phyloP scores from a whole-genome alignment of 2,888 invertebrate species.

The Deilephila porcellus region DNA sequence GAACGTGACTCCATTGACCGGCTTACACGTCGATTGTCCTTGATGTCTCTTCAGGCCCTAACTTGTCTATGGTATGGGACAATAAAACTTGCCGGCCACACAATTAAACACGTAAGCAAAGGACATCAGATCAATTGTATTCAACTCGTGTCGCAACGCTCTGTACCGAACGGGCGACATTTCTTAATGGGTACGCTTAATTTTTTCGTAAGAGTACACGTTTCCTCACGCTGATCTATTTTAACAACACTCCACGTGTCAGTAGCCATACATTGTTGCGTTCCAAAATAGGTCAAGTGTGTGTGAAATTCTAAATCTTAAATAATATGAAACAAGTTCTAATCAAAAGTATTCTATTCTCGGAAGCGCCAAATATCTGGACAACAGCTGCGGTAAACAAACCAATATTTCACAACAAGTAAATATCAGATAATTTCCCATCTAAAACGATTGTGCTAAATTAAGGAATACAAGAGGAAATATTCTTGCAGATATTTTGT shows the following conservation, averaged over 20 bases:
- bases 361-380: not conserved
- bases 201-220: slow-evolving; percentile 27
- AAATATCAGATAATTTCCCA: not conserved
- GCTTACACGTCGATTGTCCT: slow-evolving; percentile 66
- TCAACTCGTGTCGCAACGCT: slow-evolving; percentile 56
- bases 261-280: not conserved
- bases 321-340: not conserved
- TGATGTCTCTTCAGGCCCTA: slow-evolving; percentile 60
- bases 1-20: slow-evolving; percentile 65
- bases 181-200: slow-evolving; percentile 34
- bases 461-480: not conserved
- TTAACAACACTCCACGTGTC: not conserved
- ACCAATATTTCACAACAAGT: not conserved
- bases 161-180: slow-evolving; percentile 28
- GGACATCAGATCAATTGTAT: slow-evolving; percentile 62
- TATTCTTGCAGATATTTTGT: not conserved
- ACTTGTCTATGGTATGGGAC: slow-evolving; percentile 60
- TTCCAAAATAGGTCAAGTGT: not conserved
- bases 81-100: slow-evolving; percentile 61
- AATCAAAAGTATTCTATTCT: not conserved
- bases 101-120: slow-evolving; percentile 58
- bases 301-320: slow-evolving; percentile 10
- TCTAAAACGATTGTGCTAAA: not conserved
- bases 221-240: not conserved
- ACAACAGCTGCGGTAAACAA: not conserved